These are phyloP conservation scores for Cremastobaeus sp. DNA, from an alignment of 2,888 invertebrate genomes.

Conservation along the genomic window DNA sequence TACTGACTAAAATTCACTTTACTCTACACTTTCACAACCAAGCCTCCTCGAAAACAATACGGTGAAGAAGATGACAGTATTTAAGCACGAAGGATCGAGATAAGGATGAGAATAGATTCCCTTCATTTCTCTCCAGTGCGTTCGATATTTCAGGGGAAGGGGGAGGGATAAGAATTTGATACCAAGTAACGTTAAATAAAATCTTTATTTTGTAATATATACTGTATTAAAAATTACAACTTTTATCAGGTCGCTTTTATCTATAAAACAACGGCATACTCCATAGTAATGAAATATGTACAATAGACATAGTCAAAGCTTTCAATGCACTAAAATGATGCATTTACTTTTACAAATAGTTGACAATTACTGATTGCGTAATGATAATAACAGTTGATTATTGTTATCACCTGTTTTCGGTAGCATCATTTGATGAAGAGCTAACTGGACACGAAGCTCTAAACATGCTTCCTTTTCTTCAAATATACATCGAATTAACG, in stretches of 20 bases:
- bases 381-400: conserved; percentile 37
- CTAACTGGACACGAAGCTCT: conserved; percentile 85
- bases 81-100: too few species aligned
- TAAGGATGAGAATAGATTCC: too few species aligned
- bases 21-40: too few species aligned
- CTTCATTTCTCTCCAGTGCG: too few species aligned
- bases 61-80: too few species aligned
- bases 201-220: conserved; percentile 53
- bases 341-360: conserved; percentile 19
- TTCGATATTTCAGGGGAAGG: too few species aligned
- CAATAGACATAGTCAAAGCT: conserved; percentile 33
- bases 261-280: conserved; percentile 51
- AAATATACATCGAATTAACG: conserved; percentile 84
- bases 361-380: conserved; percentile 32
- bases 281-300: conserved; percentile 40
- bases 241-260: conserved; percentile 47
- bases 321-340: conserved; percentile 26
- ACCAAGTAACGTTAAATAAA: conserved; percentile 49
- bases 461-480: conserved; percentile 86
- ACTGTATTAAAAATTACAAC: conserved; percentile 56
- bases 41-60: too few species aligned
- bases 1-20: too few species aligned
- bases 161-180: too few species aligned
- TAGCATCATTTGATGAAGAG: conserved; percentile 79
- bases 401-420: conserved; percentile 39